Evolutionary conservation across 2,797 vertebrate species (phyloP), one percentile per base, ranked within the genome.

Genomic region (Glossophaga mutica): DNA sequence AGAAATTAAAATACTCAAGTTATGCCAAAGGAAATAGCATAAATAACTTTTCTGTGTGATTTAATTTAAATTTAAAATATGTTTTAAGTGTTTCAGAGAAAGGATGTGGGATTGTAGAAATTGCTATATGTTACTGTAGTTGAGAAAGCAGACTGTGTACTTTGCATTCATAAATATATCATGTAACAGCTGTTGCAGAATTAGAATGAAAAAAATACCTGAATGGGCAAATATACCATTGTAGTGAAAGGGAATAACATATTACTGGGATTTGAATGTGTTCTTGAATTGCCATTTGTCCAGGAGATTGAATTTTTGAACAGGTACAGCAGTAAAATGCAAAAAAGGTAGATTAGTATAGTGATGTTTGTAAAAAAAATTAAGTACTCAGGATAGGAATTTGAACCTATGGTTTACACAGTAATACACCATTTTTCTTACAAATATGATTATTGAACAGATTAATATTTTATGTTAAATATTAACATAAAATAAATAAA

Each of bases 231-330:
- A 88, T 94, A 87, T 46, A 70, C 55, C 73, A 95, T 94, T 96
- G 46, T 93, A 92, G 87, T 92, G 90, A 94, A 87, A 92, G 39
- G 70, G 57, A 95, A 59, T 95, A 97, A 92, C 94, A 9, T 74
- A 76, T 96, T 68, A 87, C 73, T 95, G 87, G 81, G 92, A 96
- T 95, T 34, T 68, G 62, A 68, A 84, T 96, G 57, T 67, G 9
- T 91, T 97, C 77, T 85, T 73, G 62, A 96, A 90, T 96, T 96
- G 65, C 68, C 91, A 70, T 96, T 96, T 97, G 68, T 92, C 77
- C 95, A 68, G 76, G 57, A 94, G 52, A 97, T 81, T 95, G 93
- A 90, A 87, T 92, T 92, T 96, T 95, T 92, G 37, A 96, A 87
- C n/a, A 85, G 59, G 88, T 92, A 83, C 22, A 71, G 50, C 39